Evolutionary conservation across 2,888 invertebrate species (phyloP).

Genomic region (Campopleginae sp.): DNA sequence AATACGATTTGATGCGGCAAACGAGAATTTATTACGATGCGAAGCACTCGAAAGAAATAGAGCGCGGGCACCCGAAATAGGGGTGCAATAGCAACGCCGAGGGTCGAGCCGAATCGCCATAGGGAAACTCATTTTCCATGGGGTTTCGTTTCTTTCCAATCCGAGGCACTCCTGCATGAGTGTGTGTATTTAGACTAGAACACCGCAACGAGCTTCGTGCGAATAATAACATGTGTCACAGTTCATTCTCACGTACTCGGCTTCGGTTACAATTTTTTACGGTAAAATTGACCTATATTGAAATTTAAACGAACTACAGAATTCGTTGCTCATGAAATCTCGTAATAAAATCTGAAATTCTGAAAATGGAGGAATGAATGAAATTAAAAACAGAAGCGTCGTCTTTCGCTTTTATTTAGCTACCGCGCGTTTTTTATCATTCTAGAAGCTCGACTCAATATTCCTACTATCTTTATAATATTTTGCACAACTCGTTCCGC

Average conservation of each 20-base stretch:
- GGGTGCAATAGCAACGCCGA: constrained; percentile 37
- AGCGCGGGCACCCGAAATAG: constrained; percentile 38
- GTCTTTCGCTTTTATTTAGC: not conserved
- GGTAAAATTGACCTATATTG: constrained; percentile 24
- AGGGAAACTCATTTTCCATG: constrained; percentile 26
- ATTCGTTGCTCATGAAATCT: not conserved
- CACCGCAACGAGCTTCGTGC: constrained; percentile 73
- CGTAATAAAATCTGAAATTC: not conserved
- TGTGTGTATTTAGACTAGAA: constrained; percentile 32
- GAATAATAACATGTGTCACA: constrained; percentile 79
- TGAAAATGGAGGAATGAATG: not conserved
- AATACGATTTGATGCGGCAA: constrained; percentile 4
- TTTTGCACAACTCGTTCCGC: not conserved
- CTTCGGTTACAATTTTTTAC: constrained; percentile 33
- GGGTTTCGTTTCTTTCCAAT: constrained; percentile 52
- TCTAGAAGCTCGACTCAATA: not conserved
- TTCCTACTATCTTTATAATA: not conserved
- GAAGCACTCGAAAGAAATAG: constrained; percentile 30
- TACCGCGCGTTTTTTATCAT: not conserved
- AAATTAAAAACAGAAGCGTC: not conserved
- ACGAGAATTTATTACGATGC: constrained; percentile 52
- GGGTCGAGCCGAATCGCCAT: constrained; percentile 47
- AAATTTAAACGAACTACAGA: not conserved
- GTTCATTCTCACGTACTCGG: constrained; percentile 62
- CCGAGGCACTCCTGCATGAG: not conserved